Conservation (phyloP, 1,140 invertebrate genomes). For the Brachionus plicatilis region DNA sequence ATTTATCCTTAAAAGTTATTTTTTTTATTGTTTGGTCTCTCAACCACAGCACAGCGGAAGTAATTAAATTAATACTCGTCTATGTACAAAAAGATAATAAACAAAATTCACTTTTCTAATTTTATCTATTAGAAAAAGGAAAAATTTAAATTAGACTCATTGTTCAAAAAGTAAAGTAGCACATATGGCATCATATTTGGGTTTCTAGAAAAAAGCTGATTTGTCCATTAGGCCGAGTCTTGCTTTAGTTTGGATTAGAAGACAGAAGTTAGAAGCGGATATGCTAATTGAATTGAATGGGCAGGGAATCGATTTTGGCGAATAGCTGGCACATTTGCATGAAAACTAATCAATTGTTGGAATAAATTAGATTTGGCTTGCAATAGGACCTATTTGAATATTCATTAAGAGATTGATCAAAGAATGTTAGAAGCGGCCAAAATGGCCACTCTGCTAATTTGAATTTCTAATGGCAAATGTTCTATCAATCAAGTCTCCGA, state of each 20-base stretch:
- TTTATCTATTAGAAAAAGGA: background rate
- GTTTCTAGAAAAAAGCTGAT: background rate
- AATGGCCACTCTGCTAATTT: background rate
- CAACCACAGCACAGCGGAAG: too few species aligned
- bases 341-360: background rate
- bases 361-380: background rate
- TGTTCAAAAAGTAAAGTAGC: background rate
- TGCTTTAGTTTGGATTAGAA: too few species aligned
- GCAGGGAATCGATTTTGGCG: background rate
- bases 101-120: background rate
- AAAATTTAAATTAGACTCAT: background rate
- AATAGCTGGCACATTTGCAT: background rate
- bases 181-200: background rate
- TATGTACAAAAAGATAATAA: too few species aligned
- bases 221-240: background rate
- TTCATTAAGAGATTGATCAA: background rate
- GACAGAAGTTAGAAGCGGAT: background rate
- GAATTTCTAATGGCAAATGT: background rate
- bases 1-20: too few species aligned
- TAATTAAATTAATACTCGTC: too few species aligned
- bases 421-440: background rate
- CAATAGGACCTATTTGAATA: background rate
- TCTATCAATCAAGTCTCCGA: background rate
- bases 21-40: too few species aligned
- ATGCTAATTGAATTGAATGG: background rate